These are phyloP conservation scores for Lepidochitona cinerea DNA, from an alignment of 2,888 invertebrate species.

Conservation along the genomic window DNA sequence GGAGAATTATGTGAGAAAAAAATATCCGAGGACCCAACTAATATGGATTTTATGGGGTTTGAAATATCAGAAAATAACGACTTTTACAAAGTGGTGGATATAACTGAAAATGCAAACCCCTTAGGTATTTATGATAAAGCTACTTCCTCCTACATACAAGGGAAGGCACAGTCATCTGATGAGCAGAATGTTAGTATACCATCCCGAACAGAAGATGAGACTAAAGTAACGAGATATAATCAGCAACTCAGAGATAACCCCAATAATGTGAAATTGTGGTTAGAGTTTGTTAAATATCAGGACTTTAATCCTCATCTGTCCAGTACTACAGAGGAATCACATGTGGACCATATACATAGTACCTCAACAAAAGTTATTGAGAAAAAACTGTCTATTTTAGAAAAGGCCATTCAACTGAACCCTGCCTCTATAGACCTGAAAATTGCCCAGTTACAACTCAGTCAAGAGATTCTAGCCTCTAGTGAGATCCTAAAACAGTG, in stretches of 20 bases:
- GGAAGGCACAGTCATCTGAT: constrained; percentile 10
- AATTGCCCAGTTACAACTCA: constrained; percentile 64
- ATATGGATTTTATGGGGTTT: background rate
- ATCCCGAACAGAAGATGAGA: constrained; percentile 24
- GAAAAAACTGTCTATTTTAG: constrained; percentile 70
- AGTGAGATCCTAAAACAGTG: constrained; percentile 66
- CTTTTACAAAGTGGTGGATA: background rate
- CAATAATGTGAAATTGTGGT: constrained; percentile 66
- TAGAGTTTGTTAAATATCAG: constrained; percentile 72
- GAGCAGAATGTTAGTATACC: constrained; percentile 3
- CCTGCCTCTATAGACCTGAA: constrained; percentile 67
- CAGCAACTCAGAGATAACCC: constrained; percentile 64
- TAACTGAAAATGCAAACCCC: constrained; percentile 23
- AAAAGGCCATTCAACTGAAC: constrained; percentile 69
- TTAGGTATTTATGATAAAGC: constrained; percentile 50
- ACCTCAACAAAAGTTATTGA: constrained; percentile 55
- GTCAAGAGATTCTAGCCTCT: constrained; percentile 62
- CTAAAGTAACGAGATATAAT: constrained; percentile 59
- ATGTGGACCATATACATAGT: constrained; percentile 12
- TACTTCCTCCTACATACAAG: constrained; percentile 60
- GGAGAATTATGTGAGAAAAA: background rate
- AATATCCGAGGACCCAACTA: background rate
- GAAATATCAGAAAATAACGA: background rate
- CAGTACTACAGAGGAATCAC: background rate
- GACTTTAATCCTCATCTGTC: constrained; percentile 40